Conservation (phyloP, 2,797 vertebrate genomes). For the Danio kyathit region DNA sequence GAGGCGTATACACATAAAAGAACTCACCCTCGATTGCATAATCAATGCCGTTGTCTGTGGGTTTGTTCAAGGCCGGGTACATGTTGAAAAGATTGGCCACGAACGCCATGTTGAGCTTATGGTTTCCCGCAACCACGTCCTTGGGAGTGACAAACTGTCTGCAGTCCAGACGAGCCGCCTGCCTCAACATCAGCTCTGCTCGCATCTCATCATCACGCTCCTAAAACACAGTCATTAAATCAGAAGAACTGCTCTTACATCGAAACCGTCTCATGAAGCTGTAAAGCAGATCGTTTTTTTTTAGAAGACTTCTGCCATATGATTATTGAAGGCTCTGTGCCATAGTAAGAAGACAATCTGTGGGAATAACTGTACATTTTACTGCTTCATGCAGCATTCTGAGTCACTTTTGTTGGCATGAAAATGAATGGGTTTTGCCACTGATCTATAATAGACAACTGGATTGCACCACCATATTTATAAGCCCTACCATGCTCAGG, state of each 20-base stretch:
- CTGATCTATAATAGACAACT: not conserved
- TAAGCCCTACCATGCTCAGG: no score
- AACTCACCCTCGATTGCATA: constrained; percentile 85
- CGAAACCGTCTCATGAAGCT: not conserved
- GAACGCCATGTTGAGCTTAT: constrained; percentile 95
- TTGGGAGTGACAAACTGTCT: constrained; percentile 93
- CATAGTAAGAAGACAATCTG: not conserved
- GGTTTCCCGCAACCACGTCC: constrained; percentile 93
- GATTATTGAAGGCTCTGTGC: constrained; percentile 10
- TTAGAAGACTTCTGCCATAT: constrained; percentile 9
- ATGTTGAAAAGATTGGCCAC: constrained; percentile 97
- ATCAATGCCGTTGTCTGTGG: constrained; percentile 78
- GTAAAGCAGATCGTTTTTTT: not conserved
- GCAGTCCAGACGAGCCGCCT: constrained; percentile 93
- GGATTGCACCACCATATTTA: not conserved
- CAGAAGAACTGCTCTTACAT: constrained; percentile 3
- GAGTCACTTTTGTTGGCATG: constrained; percentile 6
- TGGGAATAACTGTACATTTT: not conserved
- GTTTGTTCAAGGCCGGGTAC: constrained; percentile 83
- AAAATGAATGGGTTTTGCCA: not conserved
- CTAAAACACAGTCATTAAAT: constrained; percentile 71
- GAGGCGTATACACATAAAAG: not conserved
- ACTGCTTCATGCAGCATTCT: not conserved
- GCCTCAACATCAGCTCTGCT: constrained; percentile 91
- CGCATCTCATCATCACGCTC: constrained; percentile 85